Base-by-base conservation (phyloP, 2,888 invertebrate species). In the Andrena fulva region DNA sequence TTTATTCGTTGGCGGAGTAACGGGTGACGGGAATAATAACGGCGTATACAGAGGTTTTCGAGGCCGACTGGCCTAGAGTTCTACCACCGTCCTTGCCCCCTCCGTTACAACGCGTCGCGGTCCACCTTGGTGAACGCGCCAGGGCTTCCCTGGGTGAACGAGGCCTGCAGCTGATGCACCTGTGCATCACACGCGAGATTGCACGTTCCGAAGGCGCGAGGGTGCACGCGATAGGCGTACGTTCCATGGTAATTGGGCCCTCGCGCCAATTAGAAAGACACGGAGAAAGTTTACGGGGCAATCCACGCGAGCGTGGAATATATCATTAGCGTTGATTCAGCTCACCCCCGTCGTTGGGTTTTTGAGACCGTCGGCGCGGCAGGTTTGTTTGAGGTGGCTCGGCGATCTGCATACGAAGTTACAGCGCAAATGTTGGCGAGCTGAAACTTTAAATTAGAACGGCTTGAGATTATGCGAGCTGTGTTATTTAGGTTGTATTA, bases 1-100 rank as follows among this genome's bases (percentile, higher is more conserved):
- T 82, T 88, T 85, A 74, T 84, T 80, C 64, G 33, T 70, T 77
- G 66, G 74, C 12, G 75, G 84, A 90, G 90, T 91, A 91, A 91
- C 91, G 91, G 91, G 85, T 84, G 91, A 90, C 89, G 88, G 90
- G 89, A 90, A 88, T 90, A 90, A 90, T 91, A 91, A 91, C 91
- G 91, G 91, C 91, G 87, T 85, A 42, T 42, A 85, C 85, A 70
- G 85, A 80, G 90, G 87, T 89, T 91, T 91, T 91, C 91, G 91
- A 91, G 91, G 91, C 88, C 91, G 90, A 87, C 90, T 85, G 86
- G 90, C 89, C 90, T 90, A 88, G 88, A 85, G 84, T 77, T 73
- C 79, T 56, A 27, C 56, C 68, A 35, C 60, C 77, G 81, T 80
- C 80, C 82, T 86, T 80, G 81, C 84, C 78, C 81, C 73, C 42